Conservation (phyloP, 2,888 invertebrate genomes). For the Tetanocera ferruginea region DNA sequence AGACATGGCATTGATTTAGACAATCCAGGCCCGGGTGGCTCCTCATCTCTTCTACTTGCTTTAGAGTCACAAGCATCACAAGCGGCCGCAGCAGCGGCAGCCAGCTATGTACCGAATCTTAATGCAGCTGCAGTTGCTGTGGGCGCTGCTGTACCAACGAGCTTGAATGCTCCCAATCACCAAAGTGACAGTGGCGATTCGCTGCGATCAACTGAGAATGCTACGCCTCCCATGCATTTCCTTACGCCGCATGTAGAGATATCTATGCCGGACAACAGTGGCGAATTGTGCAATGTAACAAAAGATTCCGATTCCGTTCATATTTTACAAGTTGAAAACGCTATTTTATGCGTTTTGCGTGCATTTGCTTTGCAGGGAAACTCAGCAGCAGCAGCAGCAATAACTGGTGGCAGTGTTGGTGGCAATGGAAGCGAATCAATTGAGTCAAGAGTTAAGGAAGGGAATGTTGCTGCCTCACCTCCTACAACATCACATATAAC, state of each 20-base stretch:
- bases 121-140: constrained; percentile 64
- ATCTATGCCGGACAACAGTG: constrained; percentile 88
- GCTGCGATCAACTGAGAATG: constrained; percentile 86
- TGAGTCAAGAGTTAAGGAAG: constrained; percentile 53
- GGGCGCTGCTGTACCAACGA: constrained; percentile 58
- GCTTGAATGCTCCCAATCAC: constrained; percentile 76
- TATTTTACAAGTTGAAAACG: constrained; percentile 51
- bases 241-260: constrained; percentile 92
- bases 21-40: constrained; percentile 87
- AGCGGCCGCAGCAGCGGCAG: constrained; percentile 72
- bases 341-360: constrained; percentile 66
- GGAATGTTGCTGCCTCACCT: background rate
- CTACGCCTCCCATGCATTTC: constrained; percentile 92
- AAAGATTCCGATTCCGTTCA: constrained; percentile 51
- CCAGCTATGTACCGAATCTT: constrained; percentile 64
- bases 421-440: constrained; percentile 39
- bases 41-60: constrained; percentile 79
- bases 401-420: constrained; percentile 22
- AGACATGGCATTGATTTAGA: constrained; percentile 92
- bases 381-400: constrained; percentile 47
- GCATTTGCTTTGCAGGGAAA: constrained; percentile 67
- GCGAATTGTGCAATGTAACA: constrained; percentile 73
- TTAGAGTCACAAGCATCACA: constrained; percentile 76
- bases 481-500: background rate
- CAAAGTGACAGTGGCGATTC: constrained; percentile 89